Percentiles rank a stretch among this genome's conserved stretches.
phyloP scores from a whole-genome alignment of 1,140 invertebrate species.

The Drosophila erecta region DNA sequence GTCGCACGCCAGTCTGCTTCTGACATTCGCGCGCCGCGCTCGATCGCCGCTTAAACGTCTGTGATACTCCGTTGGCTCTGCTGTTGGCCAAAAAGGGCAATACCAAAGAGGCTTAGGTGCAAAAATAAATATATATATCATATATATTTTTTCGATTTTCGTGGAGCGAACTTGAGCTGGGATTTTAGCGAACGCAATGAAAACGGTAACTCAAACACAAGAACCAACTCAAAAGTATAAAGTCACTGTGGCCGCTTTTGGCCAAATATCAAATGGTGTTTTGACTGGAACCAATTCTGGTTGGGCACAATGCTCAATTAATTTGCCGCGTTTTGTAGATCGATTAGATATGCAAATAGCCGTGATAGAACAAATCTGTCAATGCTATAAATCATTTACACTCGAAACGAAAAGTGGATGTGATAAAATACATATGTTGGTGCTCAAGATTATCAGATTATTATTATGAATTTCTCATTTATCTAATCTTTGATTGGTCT shows the following conservation, averaged over 20 bases:
- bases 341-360: conserved; percentile 56
- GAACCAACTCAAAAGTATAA: conserved; percentile 19
- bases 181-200: conserved; percentile 46
- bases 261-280: conserved; percentile 24
- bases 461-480: conserved; percentile 13
- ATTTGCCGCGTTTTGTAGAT: conserved; percentile 43
- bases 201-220: conserved; percentile 57
- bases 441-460: conserved; percentile 7
- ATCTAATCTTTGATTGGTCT: conserved; percentile 17
- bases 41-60: conserved; percentile 41
- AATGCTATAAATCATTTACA: conserved; percentile 26
- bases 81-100: conserved; percentile 45
- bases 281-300: conserved; percentile 37
- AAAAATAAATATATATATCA: conserved; percentile 51
- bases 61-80: conserved; percentile 59
- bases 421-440: neutral
- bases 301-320: conserved; percentile 46
- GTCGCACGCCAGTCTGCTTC: conserved; percentile 70
- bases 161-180: conserved; percentile 45
- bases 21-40: conserved; percentile 61
- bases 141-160: conserved; percentile 46
- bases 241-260: conserved; percentile 9
- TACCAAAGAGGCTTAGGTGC: conserved; percentile 59
- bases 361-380: conserved; percentile 19
- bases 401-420: conserved; percentile 8